phyloP scores from a whole-genome alignment of 2,797 vertebrate species.

The Cuculus canorus region DNA sequence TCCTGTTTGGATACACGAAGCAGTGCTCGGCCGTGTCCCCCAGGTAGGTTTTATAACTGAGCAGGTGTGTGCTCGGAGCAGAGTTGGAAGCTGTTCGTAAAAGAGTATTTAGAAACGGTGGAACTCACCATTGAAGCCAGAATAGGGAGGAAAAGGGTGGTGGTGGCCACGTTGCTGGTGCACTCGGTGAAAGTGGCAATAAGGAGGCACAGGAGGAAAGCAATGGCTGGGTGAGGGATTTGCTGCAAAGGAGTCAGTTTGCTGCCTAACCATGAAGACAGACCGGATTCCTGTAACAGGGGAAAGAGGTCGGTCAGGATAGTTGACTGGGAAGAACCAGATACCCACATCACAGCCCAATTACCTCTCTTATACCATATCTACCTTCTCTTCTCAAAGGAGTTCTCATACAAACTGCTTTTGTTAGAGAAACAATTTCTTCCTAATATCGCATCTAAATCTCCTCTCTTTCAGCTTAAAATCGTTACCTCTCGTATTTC shows the following conservation, averaged over 20 bases:
- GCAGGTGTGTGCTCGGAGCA: not conserved
- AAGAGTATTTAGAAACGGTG: not conserved
- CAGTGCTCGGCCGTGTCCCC: not conserved
- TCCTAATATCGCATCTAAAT: no score
- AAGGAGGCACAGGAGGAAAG: slow-evolving; percentile 82
- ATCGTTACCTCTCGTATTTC: not conserved
- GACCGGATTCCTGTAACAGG: slow-evolving; percentile 79
- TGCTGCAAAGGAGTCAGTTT: slow-evolving; percentile 82
- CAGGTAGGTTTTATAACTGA: not conserved
- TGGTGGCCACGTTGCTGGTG: slow-evolving; percentile 93
- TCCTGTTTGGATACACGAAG: not conserved
- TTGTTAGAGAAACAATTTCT: not conserved
- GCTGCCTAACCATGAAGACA: slow-evolving; percentile 86
- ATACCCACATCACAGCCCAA: not conserved
- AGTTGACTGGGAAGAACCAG: not conserved
- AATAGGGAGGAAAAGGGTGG: slow-evolving; percentile 92
- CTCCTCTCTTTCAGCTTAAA: no score
- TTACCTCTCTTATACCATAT: not conserved
- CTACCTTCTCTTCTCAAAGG: not conserved
- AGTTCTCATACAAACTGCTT: not conserved
- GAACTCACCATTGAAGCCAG: slow-evolving; percentile 88
- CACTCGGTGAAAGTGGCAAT: slow-evolving; percentile 91
- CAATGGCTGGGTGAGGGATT: slow-evolving; percentile 82
- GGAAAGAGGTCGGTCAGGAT: not conserved
- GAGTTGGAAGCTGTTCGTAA: not conserved